A percentile compares a stretch with the other conserved stretches of the same genome.
These are phyloP conservation scores for Apodemia zela DNA, from an alignment of 2,888 invertebrate genomes.

Conservation along the genomic window DNA sequence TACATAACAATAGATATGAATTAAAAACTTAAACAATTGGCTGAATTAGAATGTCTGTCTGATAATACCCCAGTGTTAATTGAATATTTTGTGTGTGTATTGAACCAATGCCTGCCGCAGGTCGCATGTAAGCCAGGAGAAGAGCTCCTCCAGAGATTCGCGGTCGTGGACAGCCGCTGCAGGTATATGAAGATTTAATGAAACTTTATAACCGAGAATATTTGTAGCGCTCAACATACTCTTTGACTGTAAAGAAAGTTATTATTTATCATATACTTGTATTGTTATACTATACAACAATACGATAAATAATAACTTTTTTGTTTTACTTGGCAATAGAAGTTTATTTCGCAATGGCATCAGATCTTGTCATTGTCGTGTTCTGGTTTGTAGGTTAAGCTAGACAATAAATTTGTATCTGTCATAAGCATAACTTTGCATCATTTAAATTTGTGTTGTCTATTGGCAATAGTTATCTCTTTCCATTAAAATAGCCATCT, in stretches of 20 bases:
- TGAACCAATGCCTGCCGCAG: slow-evolving; percentile 52
- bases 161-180: slow-evolving; percentile 62
- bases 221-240: slow-evolving; percentile 24
- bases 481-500: no score
- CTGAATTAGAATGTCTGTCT: background rate
- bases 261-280: no score
- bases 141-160: slow-evolving; percentile 58
- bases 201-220: slow-evolving; percentile 38
- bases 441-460: no score
- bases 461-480: no score
- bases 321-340: no score
- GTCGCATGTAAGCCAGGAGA: slow-evolving; percentile 73
- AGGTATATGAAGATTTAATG: slow-evolving; percentile 57
- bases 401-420: no score
- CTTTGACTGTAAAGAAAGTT: slow-evolving; percentile 12
- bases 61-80: background rate
- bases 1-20: background rate
- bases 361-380: no score
- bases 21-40: background rate
- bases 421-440: no score
- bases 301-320: no score
- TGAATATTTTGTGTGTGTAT: slow-evolving; percentile 42
- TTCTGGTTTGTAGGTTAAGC: no score
- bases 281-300: background rate
- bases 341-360: no score